Base-by-base conservation (phyloP, 2,888 invertebrate species). In the Amblyjoppa fuscipennis region DNA sequence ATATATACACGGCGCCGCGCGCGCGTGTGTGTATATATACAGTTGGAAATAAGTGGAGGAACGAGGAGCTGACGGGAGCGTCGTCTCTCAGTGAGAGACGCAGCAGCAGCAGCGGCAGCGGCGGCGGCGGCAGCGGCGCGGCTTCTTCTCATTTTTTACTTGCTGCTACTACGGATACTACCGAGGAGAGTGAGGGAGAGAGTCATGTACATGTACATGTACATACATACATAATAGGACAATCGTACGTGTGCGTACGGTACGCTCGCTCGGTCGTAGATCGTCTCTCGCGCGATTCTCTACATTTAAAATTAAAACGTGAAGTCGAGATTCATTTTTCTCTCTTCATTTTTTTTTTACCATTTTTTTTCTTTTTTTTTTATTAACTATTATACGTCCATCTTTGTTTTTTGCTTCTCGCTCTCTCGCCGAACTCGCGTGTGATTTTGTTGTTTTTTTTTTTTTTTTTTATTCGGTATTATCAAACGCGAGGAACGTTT, bases 51-150 rank as follows among this genome's bases (percentile, higher is more conserved):
- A 59, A 51, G 38, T 41, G 41, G 45, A 25, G 25, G 16, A 59
- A 71, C 20, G 64, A 45, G 61, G 25, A 49, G 49, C 53, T 56
- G 41, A 73, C 76, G 71, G 80, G 85, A 85, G 85, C 83, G 83
- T 85, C 85, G 85, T 83, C 68, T 82, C 82, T 76, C 76, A 74
- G 82, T 59, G 85, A 85, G 83, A 83, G 80, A 85, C 85, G 82
- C 85, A 85, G 79, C 85, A 82, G 85, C 81, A 84, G 76, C 84
- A 80, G 64, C 79, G 75, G 41, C 41, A 41, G 34, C 34, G 4
- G 34, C 34, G 4, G 20, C 20, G 20, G 20, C 20, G 20, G 20
- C 20, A 20, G 41, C 41, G 41, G 66, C 80, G 75, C 75, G 75
- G 76, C 68, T 76, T 68, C 68, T 38, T 66, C 68, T 61, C 61